Percentiles rank a stretch among this genome's conserved stretches.
phyloP scores from a whole-genome alignment of 2,888 invertebrate genomes.

The Rhorus exstirpatorius region DNA sequence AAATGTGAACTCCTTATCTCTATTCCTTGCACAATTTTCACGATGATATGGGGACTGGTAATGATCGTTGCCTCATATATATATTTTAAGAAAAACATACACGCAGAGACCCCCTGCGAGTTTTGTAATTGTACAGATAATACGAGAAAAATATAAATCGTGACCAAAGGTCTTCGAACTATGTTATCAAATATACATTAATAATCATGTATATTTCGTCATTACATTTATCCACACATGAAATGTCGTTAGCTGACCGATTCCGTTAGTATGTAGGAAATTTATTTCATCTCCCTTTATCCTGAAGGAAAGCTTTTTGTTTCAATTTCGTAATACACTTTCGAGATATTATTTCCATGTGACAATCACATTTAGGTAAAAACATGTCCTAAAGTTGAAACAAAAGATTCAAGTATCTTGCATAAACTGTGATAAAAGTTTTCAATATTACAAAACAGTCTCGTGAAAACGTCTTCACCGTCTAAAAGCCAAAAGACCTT shows the following conservation, averaged over 20 bases:
- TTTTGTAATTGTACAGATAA: neutral
- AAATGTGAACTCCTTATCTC: constrained; percentile 32
- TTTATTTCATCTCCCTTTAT: neutral
- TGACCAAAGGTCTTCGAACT: neutral
- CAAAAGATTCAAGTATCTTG: too few relatives aligned
- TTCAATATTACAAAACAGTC: too few relatives aligned
- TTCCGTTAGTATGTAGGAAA: too few relatives aligned
- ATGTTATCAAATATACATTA: neutral
- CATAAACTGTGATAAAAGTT: too few relatives aligned
- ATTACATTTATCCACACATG: neutral
- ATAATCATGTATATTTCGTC: constrained; percentile 2
- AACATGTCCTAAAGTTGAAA: neutral
- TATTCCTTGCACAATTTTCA: constrained; percentile 23
- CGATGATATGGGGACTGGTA: constrained; percentile 3
- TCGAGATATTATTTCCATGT: too few relatives aligned
- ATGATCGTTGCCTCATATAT: constrained; percentile 6
- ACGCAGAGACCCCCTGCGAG: constrained; percentile 23
- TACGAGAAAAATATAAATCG: constrained; percentile 8
- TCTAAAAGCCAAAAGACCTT: too few relatives aligned
- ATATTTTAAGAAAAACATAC: neutral
- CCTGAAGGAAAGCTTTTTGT: neutral
- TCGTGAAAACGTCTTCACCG: too few relatives aligned
- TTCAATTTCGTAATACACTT: neutral
- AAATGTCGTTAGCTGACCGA: neutral
- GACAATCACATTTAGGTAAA: neutral